A percentile compares a stretch with the other conserved stretches of the same genome.
These are phyloP conservation scores for Gobius niger DNA, from an alignment of 2,113 vertebrate species.

Conservation along the genomic window DNA sequence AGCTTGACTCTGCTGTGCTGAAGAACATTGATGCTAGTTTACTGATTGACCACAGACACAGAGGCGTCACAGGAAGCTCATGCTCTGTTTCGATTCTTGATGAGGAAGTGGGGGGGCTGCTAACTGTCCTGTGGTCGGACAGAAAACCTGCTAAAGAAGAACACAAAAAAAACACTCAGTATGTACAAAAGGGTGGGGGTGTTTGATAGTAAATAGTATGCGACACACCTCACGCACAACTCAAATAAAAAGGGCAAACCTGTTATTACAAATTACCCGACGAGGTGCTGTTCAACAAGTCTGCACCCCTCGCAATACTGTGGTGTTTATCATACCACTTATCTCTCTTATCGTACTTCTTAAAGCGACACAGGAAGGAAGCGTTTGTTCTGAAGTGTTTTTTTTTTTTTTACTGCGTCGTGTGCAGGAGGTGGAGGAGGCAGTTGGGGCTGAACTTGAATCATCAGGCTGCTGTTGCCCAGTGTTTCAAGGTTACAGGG, in stretches of 20 bases:
- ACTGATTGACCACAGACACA: slow-evolving; percentile 56
- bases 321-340: slow-evolving; percentile 36
- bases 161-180: slow-evolving; percentile 31
- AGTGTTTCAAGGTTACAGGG: slow-evolving; percentile 46
- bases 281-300: slow-evolving; percentile 3
- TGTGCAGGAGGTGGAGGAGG: slow-evolving; percentile 23
- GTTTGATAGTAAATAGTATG: slow-evolving; percentile 11
- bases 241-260: not conserved
- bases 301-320: slow-evolving; percentile 7
- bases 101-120: slow-evolving; percentile 66
- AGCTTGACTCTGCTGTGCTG: slow-evolving; percentile 7
- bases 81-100: slow-evolving; percentile 42
- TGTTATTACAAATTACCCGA: not conserved
- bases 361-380: slow-evolving; percentile 78
- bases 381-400: slow-evolving; percentile 54
- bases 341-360: slow-evolving; percentile 67
- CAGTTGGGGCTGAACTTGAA: slow-evolving; percentile 41
- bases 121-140: slow-evolving; percentile 63
- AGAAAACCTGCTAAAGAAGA: slow-evolving; percentile 47
- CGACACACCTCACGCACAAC: slow-evolving; percentile 17
- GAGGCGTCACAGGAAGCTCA: slow-evolving; percentile 66
- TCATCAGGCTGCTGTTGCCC: slow-evolving; percentile 46
- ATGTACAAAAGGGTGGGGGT: not conserved
- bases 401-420: slow-evolving; percentile 33
- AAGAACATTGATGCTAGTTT: slow-evolving; percentile 35